Evolutionary conservation across 2,888 invertebrate genomes (phyloP).

Genomic region (Poecilus cupreus): DNA sequence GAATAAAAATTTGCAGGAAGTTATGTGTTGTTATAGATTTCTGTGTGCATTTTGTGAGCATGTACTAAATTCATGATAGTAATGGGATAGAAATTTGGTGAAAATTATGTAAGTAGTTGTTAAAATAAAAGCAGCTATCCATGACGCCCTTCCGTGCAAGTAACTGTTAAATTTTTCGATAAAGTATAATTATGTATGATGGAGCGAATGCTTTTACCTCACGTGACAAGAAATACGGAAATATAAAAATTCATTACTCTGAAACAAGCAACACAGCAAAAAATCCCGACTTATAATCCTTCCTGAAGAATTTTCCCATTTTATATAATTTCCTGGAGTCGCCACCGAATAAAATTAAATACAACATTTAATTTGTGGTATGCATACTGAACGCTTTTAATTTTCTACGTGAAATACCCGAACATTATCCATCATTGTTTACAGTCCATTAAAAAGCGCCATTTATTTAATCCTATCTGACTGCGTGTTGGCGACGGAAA

Average conservation of each 20-base stretch:
- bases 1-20: too few species aligned
- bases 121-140: slow-evolving; percentile 34
- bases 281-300: not conserved
- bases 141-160: slow-evolving; percentile 41
- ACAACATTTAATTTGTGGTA: slow-evolving; percentile 48
- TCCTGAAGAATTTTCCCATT: not conserved
- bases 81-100: not conserved
- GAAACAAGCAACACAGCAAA: slow-evolving; percentile 30
- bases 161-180: slow-evolving; percentile 49
- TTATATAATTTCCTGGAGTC: not conserved
- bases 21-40: too few species aligned
- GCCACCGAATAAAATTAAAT: slow-evolving; percentile 9
- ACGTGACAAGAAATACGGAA: slow-evolving; percentile 47
- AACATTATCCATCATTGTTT: slow-evolving; percentile 58
- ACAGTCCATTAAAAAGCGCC: slow-evolving; percentile 58
- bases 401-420: slow-evolving; percentile 57
- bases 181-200: slow-evolving; percentile 52
- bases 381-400: slow-evolving; percentile 57
- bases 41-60: not conserved
- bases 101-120: slow-evolving; percentile 26
- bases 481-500: slow-evolving; percentile 20
- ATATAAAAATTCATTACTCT: slow-evolving; percentile 45
- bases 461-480: slow-evolving; percentile 56
- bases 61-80: not conserved
- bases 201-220: slow-evolving; percentile 47